phyloP scores from a whole-genome alignment of 2,113 vertebrate species.

The Peromyscus polionotus region DNA sequence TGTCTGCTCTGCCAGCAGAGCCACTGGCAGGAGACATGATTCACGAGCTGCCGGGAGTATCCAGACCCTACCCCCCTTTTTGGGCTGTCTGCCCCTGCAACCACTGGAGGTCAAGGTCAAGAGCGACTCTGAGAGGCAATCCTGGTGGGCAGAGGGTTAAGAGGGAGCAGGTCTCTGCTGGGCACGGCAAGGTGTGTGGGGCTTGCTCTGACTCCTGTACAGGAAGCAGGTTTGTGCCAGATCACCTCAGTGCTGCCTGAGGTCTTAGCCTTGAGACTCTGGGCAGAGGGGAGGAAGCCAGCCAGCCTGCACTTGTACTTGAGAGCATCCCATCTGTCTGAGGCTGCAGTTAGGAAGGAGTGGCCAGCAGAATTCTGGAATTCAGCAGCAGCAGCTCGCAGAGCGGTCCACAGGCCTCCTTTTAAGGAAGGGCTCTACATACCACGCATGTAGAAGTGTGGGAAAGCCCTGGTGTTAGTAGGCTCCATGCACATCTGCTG shows the following conservation, averaged over 20 bases:
- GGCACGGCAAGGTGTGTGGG: not conserved
- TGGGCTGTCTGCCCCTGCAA: not conserved
- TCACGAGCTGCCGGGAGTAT: conserved; percentile 29
- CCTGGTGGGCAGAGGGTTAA: not conserved
- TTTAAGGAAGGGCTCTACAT: not conserved
- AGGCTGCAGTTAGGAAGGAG: not conserved
- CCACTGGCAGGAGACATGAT: not conserved
- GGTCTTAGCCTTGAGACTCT: fast-evolving
- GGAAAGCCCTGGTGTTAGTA: not conserved
- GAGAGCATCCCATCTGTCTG: not conserved
- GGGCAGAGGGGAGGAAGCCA: not conserved
- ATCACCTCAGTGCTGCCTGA: not conserved
- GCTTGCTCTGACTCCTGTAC: not conserved
- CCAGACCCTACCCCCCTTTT: not conserved
- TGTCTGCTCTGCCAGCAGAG: conserved; percentile 44
- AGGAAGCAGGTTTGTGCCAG: not conserved
- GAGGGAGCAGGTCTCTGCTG: not conserved
- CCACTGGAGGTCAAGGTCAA: not conserved
- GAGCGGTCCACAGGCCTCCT: not conserved
- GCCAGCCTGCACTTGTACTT: not conserved
- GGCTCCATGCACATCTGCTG: not conserved
- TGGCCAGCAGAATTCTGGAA: not conserved
- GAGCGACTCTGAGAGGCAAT: not conserved
- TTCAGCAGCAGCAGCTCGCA: not conserved
- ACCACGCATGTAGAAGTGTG: not conserved